These are phyloP conservation scores for Scaptomyza caliginosa DNA, from an alignment of 2,888 invertebrate species.

Conservation along the genomic window DNA sequence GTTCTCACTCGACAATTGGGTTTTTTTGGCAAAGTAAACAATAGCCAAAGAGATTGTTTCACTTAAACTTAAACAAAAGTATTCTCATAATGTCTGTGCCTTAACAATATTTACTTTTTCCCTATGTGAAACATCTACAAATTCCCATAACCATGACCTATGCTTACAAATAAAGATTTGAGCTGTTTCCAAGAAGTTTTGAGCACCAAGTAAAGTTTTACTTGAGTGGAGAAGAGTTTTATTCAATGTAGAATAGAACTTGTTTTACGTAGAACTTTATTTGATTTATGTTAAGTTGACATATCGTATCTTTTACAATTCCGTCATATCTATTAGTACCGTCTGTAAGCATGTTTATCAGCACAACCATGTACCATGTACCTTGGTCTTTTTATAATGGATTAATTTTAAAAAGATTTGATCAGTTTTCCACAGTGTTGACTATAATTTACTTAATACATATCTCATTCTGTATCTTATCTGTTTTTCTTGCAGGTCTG, in stretches of 20 bases:
- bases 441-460: background rate
- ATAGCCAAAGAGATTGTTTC: background rate
- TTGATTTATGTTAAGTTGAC: too few relatives aligned
- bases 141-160: constrained; percentile 14
- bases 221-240: background rate
- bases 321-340: too few relatives aligned
- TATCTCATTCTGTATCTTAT: background rate
- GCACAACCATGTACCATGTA: too few relatives aligned
- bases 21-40: background rate
- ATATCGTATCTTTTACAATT: too few relatives aligned
- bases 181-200: background rate
- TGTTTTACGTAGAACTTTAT: too few relatives aligned
- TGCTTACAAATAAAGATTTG: background rate
- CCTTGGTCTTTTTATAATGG: too few relatives aligned
- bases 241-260: too few relatives aligned
- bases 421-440: background rate
- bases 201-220: background rate
- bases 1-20: background rate
- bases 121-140: background rate
- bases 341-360: too few relatives aligned
- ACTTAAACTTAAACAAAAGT: too few relatives aligned
- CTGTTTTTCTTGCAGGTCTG: constrained; percentile 86
- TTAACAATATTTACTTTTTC: background rate
- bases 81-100: too few relatives aligned
- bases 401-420: too few relatives aligned